Conservation (phyloP, 2,888 invertebrate species). For the Protonemura montana region DNA sequence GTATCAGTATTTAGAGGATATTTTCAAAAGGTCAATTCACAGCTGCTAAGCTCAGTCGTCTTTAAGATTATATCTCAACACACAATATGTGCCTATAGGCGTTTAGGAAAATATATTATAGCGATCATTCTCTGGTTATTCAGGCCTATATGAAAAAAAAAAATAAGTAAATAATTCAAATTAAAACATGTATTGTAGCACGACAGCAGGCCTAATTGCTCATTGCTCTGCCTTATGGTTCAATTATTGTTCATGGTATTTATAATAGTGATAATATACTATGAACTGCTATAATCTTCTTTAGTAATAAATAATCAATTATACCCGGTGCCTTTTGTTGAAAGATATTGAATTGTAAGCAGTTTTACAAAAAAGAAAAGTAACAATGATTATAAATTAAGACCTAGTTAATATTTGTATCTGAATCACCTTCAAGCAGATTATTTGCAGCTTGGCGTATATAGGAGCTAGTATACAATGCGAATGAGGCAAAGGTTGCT, state of each 20-base stretch:
- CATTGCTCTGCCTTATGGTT: constrained; percentile 8
- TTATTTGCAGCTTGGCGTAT: neutral
- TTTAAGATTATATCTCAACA: neutral
- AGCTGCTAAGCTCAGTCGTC: neutral
- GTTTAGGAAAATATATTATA: neutral
- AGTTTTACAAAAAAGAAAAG: neutral
- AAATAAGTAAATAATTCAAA: neutral
- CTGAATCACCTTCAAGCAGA: neutral
- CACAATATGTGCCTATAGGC: constrained; percentile 7
- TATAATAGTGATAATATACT: neutral
- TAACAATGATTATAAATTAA: neutral
- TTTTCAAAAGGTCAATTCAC: constrained; percentile 12
- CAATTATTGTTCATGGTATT: neutral
- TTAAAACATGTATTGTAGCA: neutral
- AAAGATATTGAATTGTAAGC: neutral
- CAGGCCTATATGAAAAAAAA: neutral
- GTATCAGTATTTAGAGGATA: neutral
- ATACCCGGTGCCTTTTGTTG: constrained; percentile 2
- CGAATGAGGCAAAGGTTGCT: no score
- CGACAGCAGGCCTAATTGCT: constrained; percentile 15
- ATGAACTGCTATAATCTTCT: neutral
- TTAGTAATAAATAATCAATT: neutral
- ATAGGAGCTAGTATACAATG: no score
- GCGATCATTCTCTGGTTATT: neutral
- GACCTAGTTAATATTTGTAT: neutral